Percentiles rank a stretch among this genome's conserved stretches.
phyloP scores from a whole-genome alignment of 1,140 invertebrate genomes.

The Lepidotrigona ventralis region DNA sequence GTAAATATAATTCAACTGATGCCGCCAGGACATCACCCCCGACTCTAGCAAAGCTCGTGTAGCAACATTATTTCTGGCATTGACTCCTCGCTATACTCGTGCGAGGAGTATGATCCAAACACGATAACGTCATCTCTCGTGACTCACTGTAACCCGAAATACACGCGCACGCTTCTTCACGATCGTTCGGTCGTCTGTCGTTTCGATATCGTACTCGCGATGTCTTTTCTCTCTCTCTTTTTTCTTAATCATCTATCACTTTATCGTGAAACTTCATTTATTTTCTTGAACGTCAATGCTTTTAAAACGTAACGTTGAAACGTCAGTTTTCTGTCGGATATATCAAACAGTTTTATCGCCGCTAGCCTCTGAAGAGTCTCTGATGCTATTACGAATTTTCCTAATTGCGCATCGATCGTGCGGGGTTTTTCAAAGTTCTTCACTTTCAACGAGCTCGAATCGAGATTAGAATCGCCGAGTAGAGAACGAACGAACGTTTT shows the following conservation, averaged over 20 bases:
- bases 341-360: neutral
- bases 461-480: neutral
- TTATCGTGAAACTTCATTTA: neutral
- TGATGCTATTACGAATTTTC: neutral
- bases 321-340: neutral
- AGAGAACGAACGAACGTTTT: neutral
- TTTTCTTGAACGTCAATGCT: neutral
- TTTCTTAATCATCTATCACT: neutral
- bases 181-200: slow-evolving; percentile 13
- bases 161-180: slow-evolving; percentile 25
- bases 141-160: slow-evolving; percentile 74
- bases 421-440: neutral
- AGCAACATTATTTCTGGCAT: slow-evolving; percentile 78
- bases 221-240: too few species aligned
- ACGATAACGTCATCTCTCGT: slow-evolving; percentile 68
- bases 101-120: slow-evolving; percentile 58
- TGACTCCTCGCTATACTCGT: slow-evolving; percentile 60
- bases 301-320: neutral
- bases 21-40: slow-evolving; percentile 68
- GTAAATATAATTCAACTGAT: slow-evolving; percentile 77
- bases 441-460: neutral
- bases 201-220: neutral
- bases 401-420: neutral
- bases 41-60: slow-evolving; percentile 50
- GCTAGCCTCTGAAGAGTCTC: neutral